These are phyloP conservation scores for Coryphaenoides rupestris DNA, from an alignment of 2,113 vertebrate genomes.

Conservation along the genomic window DNA sequence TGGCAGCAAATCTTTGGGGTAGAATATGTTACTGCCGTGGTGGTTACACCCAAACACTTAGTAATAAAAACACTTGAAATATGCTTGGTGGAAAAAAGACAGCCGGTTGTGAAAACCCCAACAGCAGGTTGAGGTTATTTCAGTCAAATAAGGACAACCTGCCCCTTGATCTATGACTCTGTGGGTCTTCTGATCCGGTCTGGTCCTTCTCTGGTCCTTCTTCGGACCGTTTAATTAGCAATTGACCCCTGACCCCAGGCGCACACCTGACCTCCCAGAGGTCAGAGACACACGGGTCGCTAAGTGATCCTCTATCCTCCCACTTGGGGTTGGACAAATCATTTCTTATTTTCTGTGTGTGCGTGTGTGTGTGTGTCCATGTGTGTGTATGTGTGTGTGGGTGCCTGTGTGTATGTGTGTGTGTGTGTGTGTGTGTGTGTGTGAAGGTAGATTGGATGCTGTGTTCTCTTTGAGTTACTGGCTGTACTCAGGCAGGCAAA, in stretches of 20 bases:
- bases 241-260: neutral
- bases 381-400: too few species aligned
- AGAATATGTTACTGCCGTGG: too few species aligned
- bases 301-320: neutral
- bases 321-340: neutral
- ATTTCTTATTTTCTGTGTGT: neutral
- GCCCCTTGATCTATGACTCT: neutral
- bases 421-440: too few species aligned
- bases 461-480: constrained; percentile 34
- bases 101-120: too few species aligned
- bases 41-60: too few species aligned
- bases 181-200: neutral
- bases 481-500: constrained; percentile 36
- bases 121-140: too few species aligned
- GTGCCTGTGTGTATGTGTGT: too few species aligned
- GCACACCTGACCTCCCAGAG: neutral
- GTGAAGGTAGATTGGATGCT: constrained; percentile 16
- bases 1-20: too few species aligned
- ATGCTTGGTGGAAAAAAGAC: too few species aligned
- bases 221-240: neutral
- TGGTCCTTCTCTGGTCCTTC: constrained; percentile 1
- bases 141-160: neutral
- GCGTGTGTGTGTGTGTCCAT: neutral
- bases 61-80: too few species aligned
- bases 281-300: too few species aligned